phyloP scores from a whole-genome alignment of 2,797 vertebrate genomes.

The Mallotus villosus region DNA sequence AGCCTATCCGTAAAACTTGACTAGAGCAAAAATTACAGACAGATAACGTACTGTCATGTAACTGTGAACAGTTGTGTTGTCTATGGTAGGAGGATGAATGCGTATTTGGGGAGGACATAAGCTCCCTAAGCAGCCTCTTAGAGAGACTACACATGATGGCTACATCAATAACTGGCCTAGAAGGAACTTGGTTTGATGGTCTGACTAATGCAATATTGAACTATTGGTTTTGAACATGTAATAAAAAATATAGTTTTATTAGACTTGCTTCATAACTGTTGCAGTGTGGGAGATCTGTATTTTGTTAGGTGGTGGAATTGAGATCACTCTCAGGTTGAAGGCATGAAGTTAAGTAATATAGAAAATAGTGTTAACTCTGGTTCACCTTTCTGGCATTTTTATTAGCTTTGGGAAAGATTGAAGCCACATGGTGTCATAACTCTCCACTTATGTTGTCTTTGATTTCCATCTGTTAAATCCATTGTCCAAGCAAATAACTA shows the following conservation, averaged over 20 bases:
- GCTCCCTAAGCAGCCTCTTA: no score
- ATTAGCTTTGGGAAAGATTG: constrained; percentile 70
- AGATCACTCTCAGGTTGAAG: constrained; percentile 64
- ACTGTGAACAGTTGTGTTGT: no score
- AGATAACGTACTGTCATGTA: no score
- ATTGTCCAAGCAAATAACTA: constrained; percentile 58
- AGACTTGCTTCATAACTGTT: constrained; percentile 69
- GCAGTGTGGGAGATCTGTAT: constrained; percentile 56
- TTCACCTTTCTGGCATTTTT: constrained; percentile 71
- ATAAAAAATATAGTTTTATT: constrained; percentile 77
- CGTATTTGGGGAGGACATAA: no score
- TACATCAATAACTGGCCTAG: constrained; percentile 54
- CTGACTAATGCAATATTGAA: constrained; percentile 66
- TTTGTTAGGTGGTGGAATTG: constrained; percentile 72
- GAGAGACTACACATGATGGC: no score
- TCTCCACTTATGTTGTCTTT: constrained; percentile 67
- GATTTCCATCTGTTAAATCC: constrained; percentile 75
- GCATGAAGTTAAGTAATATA: constrained; percentile 68
- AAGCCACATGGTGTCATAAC: constrained; percentile 74
- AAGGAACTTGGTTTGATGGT: constrained; percentile 67
- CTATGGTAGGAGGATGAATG: no score
- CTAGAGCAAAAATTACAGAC: no score
- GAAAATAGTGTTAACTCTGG: constrained; percentile 75
- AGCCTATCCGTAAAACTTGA: no score
- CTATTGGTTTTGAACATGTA: constrained; percentile 74